Base-by-base conservation (phyloP, 2,113 vertebrate species). In the Coturnix japonica region DNA sequence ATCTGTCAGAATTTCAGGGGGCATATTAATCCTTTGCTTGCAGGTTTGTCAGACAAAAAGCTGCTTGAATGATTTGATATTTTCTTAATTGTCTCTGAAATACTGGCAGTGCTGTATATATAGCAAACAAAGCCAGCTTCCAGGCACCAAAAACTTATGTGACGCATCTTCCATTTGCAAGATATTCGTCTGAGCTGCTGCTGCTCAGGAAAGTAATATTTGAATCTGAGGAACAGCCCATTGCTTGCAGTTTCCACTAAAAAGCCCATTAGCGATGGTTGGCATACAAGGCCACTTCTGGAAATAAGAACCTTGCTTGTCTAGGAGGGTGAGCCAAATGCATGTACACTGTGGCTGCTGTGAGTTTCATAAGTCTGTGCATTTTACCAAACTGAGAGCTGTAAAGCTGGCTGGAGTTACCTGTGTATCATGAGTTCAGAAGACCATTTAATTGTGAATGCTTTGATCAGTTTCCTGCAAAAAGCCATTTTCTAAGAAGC, bases 1-100 rank as follows among this genome's bases (percentile, higher is more conserved):
- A 35, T 83, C 59, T 81, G 49, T 60, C 44, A 3, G 60, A 71
- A 54, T 81, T 69, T 84, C 72, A 37, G 74, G 35, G 57, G 44
- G 26, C 39, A 30, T 20, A 43, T 44, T 73, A 95, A 96, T 83
- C 37, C 70, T 49, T 92, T 70, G 17, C 43, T 91, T 82, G 66
- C 26, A 82, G 57, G 33, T 64, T 70, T 87, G 67, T 81, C 85
- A 87, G 82, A 79, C 53, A 59, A 81, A 93, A 91, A 95, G 72
- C 46, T 49, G 47, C 51, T 75, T 53, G 37, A 80, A 63, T 19
- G 28, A 46, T 31, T 81, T 76, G 33, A 3, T 37, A 3, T 53
- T 59, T 81, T 59, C 80, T 49, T 28, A 66, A 81, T 54, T 67
- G 57, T 51, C 65, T 41, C 74, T 85, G 63, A 90, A 91, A 70